Evolutionary conservation across 1,140 invertebrate genomes (phyloP), one percentile per base, ranked within the genome.

Genomic region (Amphibalanus amphitrite): DNA sequence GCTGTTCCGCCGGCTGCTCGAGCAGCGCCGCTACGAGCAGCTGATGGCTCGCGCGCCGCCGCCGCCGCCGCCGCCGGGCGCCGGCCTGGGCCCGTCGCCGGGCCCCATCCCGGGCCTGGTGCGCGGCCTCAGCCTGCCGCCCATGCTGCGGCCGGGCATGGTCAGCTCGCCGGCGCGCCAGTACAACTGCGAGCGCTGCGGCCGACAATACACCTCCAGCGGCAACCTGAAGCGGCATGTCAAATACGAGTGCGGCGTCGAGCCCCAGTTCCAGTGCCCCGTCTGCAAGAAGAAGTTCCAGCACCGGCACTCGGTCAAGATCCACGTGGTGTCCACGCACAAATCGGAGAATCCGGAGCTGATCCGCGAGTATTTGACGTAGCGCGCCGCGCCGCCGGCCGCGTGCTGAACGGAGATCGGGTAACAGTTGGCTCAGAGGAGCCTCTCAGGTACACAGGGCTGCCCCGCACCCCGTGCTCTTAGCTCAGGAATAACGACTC

Each of bases 171-270:
- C 65, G 65, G n/a, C 67, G 4, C 73, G 73, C 68, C 79, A 74
- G 78, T 82, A 82, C 23, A 81, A 82, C 68, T 89, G 87, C 78
- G 77, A 79, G 3, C 82, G 82, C 69, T 89, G 88, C 73, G 83
- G 83, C 64, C 83, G 87, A 74, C 84, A 80, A 67, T 89, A 89
- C 76, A 82, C 83, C 74, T 81, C 87, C 25, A 88, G 88, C 78
- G 84, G 86, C 69, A 86, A 85, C 71, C 76, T 88, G 4, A 85
- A 84, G 72, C 80, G 86, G 13, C 90, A 93, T 80, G 88, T 91
- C 78, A 88, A 87, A 79, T 89, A 91, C 73, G 90, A 92, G 79
- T 93, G 90, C 79, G 90, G 90, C n/a, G 90, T 91, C 78, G 87
- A 89, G 73, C 85, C 87, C 25, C 83, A 85, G 68, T 90, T 91